Conservation (phyloP, 2,888 invertebrate genomes). For the Phorcus lineatus region DNA sequence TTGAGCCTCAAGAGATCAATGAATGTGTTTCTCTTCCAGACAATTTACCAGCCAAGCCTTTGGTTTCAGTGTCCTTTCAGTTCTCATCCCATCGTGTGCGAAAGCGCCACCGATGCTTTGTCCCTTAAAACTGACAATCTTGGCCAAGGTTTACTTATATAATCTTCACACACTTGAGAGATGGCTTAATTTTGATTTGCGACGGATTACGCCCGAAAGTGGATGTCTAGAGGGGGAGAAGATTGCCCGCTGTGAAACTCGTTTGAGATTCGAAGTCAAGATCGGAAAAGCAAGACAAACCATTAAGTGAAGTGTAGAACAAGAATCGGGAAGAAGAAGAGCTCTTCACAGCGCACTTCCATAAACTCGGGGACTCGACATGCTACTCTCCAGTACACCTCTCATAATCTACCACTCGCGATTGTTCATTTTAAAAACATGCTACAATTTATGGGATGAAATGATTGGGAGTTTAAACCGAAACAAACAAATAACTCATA, state of each 20-base stretch:
- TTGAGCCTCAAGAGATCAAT: constrained; percentile 20
- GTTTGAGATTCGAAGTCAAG: neutral
- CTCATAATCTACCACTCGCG: neutral
- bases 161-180: neutral
- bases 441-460: no score
- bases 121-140: constrained; percentile 3
- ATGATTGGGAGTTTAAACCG: no score
- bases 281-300: constrained; percentile 4
- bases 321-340: neutral
- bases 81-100: constrained; percentile 9
- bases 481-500: no score
- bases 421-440: neutral
- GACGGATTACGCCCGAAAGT: neutral
- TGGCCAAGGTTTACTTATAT: neutral
- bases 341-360: neutral
- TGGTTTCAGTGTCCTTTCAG: neutral
- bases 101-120: neutral
- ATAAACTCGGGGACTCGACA: neutral
- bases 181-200: constrained; percentile 18
- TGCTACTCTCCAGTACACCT: neutral
- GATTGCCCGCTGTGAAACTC: neutral
- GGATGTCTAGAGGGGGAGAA: neutral
- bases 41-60: neutral
- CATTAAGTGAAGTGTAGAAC: constrained; percentile 3
- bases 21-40: constrained; percentile 14